Evolutionary conservation across 23 tunicate species (phyloP).

Genomic region (Phallusia fumigata): DNA sequence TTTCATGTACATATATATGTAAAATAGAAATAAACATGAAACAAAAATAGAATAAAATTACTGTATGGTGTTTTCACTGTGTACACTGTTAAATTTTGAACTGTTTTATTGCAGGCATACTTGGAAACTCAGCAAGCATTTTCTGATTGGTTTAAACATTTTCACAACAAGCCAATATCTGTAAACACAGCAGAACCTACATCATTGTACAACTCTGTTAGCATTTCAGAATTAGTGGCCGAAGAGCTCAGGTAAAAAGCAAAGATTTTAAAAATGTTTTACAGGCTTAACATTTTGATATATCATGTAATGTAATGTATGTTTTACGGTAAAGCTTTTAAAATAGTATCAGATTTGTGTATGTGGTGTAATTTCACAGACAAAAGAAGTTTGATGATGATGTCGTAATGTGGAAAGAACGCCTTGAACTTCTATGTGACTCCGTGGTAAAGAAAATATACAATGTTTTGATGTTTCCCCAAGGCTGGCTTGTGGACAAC

Average conservation of each 20-base stretch:
- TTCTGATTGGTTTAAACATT: conserved; percentile 86
- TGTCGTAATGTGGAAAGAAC: conserved; percentile 45
- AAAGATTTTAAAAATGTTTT: not conserved
- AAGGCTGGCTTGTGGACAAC: conserved; percentile 72
- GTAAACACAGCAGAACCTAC: conserved; percentile 24
- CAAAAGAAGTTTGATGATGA: conserved; percentile 47
- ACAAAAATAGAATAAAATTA: too few relatives aligned
- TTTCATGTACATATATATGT: too few relatives aligned
- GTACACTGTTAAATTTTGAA: not conserved
- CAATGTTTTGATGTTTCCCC: conserved; percentile 71
- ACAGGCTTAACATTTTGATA: not conserved
- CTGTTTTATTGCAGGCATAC: conserved; percentile 47
- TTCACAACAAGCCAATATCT: conserved; percentile 52
- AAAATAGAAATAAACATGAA: too few relatives aligned
- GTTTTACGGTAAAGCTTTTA: not conserved
- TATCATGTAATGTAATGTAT: too few relatives aligned
- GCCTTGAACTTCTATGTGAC: conserved; percentile 28
- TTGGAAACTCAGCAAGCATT: conserved; percentile 64
- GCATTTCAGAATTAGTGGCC: conserved; percentile 69
- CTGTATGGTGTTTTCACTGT: too few relatives aligned
- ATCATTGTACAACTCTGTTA: conserved; percentile 32
- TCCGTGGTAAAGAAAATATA: conserved; percentile 43
- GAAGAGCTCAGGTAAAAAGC: conserved; percentile 60
- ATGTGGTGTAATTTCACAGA: not conserved
- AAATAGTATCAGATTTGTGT: not conserved